Evolutionary conservation across 2,113 vertebrate species (phyloP).

Genomic region (Antidorcas marsupialis): DNA sequence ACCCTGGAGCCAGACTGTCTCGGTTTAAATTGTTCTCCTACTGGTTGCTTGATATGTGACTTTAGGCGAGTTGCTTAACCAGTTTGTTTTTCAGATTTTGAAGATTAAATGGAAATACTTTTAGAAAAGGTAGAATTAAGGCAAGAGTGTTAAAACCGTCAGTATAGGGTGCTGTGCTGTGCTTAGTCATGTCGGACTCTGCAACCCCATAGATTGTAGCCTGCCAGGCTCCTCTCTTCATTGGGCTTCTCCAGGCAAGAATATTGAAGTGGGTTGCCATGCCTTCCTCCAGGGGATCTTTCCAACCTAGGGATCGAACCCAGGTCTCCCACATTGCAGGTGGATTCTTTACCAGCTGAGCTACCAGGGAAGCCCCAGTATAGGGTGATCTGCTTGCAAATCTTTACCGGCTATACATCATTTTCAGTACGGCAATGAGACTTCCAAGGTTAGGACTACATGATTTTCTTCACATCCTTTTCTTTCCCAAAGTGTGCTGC

Average conservation of each 20-base stretch:
- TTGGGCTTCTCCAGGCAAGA: neutral
- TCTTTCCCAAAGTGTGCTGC: neutral
- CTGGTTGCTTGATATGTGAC: neutral
- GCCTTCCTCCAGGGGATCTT: neutral
- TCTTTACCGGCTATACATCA: neutral
- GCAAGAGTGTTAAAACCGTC: neutral
- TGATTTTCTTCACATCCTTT: neutral
- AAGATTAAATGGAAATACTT: neutral
- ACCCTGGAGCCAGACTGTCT: neutral
- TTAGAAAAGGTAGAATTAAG: neutral
- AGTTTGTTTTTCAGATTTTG: neutral
- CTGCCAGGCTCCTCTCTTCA: neutral
- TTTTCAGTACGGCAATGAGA: neutral
- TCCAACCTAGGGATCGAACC: neutral
- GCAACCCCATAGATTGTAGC: neutral
- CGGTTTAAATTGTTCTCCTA: neutral
- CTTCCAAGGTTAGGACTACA: neutral
- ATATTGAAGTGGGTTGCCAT: neutral
- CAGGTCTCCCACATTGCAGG: neutral
- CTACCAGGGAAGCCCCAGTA: neutral
- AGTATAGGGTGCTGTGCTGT: neutral
- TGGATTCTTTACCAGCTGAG: neutral
- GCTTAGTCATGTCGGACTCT: neutral
- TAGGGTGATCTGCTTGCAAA: neutral
- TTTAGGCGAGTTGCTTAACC: neutral